These are phyloP conservation scores for Micrasema longulum DNA, from an alignment of 1,140 invertebrate species.

Conservation along the genomic window DNA sequence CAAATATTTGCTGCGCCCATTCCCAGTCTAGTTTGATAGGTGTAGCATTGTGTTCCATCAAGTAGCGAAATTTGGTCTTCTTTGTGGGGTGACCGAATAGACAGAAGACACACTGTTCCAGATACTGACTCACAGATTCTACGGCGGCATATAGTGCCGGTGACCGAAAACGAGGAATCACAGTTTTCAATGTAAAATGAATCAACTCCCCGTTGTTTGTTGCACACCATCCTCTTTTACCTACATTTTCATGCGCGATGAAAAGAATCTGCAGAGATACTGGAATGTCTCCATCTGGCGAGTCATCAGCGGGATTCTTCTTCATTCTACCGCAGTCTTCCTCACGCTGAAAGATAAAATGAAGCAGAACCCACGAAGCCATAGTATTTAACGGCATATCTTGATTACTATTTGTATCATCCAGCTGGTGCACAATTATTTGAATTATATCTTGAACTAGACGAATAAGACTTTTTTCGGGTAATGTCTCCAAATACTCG, in stretches of 20 bases:
- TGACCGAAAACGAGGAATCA: slow-evolving; percentile 75
- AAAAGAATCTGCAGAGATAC: slow-evolving; percentile 84
- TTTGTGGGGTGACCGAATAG: slow-evolving; percentile 88
- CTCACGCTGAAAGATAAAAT: slow-evolving; percentile 79
- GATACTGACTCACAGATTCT: slow-evolving; percentile 75
- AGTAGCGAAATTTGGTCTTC: slow-evolving; percentile 77
- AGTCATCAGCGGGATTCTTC: slow-evolving; percentile 60
- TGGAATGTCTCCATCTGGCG: slow-evolving; percentile 74
- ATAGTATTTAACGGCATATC: slow-evolving; percentile 79
- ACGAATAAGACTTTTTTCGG: slow-evolving; percentile 69
- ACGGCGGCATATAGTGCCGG: slow-evolving; percentile 67
- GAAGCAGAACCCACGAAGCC: slow-evolving; percentile 86
- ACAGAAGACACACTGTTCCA: slow-evolving; percentile 92
- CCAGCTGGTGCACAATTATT: slow-evolving; percentile 80
- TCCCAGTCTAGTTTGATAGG: slow-evolving; percentile 83
- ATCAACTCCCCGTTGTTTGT: slow-evolving; percentile 81
- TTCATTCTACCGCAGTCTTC: slow-evolving; percentile 64
- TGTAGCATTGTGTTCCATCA: slow-evolving; percentile 83
- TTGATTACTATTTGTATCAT: slow-evolving; percentile 69
- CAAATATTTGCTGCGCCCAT: slow-evolving; percentile 81
- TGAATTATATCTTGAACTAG: slow-evolving; percentile 82
- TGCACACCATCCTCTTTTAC: slow-evolving; percentile 81
- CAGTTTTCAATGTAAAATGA: slow-evolving; percentile 79
- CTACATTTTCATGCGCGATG: slow-evolving; percentile 87
- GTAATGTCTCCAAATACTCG: slow-evolving; percentile 67